A percentile compares a stretch with the other conserved stretches of the same genome.
Evolutionary conservation across 2,888 invertebrate genomes (phyloP).

Genomic region (Geophilus truncorum): DNA sequence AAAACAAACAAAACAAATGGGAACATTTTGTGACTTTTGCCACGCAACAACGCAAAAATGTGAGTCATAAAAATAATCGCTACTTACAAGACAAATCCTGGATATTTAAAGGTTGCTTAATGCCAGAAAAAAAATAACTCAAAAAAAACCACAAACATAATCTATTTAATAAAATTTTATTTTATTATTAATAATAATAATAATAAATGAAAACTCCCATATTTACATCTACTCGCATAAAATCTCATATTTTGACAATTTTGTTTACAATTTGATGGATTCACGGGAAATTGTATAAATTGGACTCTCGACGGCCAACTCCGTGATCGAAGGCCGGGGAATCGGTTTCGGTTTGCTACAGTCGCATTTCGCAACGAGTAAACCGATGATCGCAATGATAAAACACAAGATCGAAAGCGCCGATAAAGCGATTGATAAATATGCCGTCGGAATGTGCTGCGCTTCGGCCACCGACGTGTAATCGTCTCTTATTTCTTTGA

Average conservation of each 20-base stretch:
- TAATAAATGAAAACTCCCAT: neutral
- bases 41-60: neutral
- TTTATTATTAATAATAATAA: no score
- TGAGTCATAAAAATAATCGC: neutral
- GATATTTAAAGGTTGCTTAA: no score
- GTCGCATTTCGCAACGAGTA: neutral
- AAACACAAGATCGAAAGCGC: slow-evolving; percentile 16
- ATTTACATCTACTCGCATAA: neutral
- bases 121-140: no score
- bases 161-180: no score
- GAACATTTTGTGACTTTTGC: no score
- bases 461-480: slow-evolving; percentile 31
- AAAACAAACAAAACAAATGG: no score
- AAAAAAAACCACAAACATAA: no score
- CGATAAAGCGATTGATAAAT: slow-evolving; percentile 25
- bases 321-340: neutral
- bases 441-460: slow-evolving; percentile 28
- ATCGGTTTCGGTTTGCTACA: slow-evolving; percentile 19
- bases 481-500: neutral
- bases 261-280: neutral
- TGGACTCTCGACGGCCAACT: neutral
- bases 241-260: neutral
- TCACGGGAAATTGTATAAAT: slow-evolving; percentile 2
- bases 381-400: neutral
- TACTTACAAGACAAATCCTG: neutral